These are phyloP conservation scores for Hippocampus zosterae DNA, from an alignment of 2,113 vertebrate species.

Conservation along the genomic window DNA sequence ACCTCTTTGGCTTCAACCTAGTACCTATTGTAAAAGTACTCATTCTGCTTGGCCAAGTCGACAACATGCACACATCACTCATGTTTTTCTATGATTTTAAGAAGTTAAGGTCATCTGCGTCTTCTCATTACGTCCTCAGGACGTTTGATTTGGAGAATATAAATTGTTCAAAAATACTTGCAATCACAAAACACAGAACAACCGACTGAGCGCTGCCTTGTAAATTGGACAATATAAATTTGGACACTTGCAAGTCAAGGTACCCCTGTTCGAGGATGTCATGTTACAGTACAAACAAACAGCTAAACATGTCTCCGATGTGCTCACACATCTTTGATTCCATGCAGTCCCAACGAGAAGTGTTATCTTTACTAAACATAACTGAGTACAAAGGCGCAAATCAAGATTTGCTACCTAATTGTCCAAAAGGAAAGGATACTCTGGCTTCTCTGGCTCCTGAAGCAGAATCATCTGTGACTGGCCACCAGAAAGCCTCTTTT, in stretches of 20 bases:
- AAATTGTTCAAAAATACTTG: background rate
- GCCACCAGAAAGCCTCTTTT: background rate
- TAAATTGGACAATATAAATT: too few species aligned
- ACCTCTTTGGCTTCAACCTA: background rate
- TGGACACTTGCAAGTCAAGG: background rate
- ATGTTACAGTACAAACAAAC: too few species aligned
- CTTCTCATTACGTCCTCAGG: background rate
- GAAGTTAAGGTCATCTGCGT: background rate
- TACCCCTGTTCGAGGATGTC: background rate
- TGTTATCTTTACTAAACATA: too few species aligned
- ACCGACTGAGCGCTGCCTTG: too few species aligned
- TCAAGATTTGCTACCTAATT: background rate
- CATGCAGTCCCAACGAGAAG: too few species aligned
- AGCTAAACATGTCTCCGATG: too few species aligned
- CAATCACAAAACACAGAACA: background rate
- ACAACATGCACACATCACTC: background rate
- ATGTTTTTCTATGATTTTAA: background rate
- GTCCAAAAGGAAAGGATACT: background rate
- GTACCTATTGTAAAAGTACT: background rate
- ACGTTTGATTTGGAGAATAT: background rate
- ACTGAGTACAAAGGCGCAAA: too few species aligned
- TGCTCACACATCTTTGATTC: too few species aligned
- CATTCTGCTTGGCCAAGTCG: background rate
- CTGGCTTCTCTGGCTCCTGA: background rate
- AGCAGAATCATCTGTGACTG: background rate